These are phyloP conservation scores for Plagiodera versicolora DNA, from an alignment of 2,888 invertebrate genomes.

Conservation along the genomic window DNA sequence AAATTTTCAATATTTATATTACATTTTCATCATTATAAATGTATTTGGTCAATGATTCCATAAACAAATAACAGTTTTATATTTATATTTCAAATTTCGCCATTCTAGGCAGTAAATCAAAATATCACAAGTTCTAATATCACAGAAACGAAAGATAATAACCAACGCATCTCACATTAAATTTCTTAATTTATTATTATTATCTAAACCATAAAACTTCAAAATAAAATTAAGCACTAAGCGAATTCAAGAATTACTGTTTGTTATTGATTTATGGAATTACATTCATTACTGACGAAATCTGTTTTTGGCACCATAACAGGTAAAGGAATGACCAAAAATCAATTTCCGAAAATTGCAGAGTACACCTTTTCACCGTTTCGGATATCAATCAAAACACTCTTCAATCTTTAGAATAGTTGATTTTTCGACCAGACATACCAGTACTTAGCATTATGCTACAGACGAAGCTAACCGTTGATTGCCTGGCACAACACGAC, in stretches of 20 bases:
- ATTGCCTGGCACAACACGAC: constrained; percentile 57
- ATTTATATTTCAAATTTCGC: constrained; percentile 2
- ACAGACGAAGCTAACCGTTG: constrained; percentile 52
- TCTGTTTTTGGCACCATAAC: constrained; percentile 39
- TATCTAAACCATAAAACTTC: neutral
- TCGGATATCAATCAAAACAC: neutral
- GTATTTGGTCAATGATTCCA: constrained; percentile 36
- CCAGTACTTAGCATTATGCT: constrained; percentile 37
- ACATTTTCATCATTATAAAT: constrained; percentile 34
- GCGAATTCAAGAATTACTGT: constrained; percentile 6
- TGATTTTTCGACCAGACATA: neutral
- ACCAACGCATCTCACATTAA: neutral
- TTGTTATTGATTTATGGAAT: constrained; percentile 32
- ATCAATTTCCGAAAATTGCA: neutral
- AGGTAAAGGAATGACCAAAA: neutral
- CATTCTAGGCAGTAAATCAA: constrained; percentile 16
- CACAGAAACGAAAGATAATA: constrained; percentile 24
- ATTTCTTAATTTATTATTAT: neutral
- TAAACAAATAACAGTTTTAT: constrained; percentile 27
- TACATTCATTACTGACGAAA: constrained; percentile 29
- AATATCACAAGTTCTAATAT: constrained; percentile 28
- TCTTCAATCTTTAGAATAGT: neutral
- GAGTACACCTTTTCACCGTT: neutral
- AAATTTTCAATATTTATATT: constrained; percentile 44
- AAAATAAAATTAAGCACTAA: neutral